Evolutionary conservation across 2,888 invertebrate species (phyloP), one percentile per base, ranked within the genome.

Genomic region (Drosophila tanythrix): DNA sequence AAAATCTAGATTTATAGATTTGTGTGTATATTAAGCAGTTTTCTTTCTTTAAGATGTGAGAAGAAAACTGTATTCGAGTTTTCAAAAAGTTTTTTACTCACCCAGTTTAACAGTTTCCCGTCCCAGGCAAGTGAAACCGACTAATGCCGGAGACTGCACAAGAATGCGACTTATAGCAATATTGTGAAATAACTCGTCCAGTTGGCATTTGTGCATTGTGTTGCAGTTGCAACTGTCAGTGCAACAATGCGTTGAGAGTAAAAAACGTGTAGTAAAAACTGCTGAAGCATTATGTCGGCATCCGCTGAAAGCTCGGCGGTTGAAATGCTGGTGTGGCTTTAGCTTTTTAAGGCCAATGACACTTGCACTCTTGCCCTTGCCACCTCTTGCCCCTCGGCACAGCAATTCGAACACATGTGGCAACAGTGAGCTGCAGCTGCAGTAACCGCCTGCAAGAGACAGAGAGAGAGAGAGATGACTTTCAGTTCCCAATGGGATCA

Each of bases 281-380:
- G 83, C 83, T 86, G 86, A 83, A 71, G 86, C 86, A 80, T 85
- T 75, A 71, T 64, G 73, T 70, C 63, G 74, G 64, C 72, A 82
- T 69, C 69, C 67, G 59, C 25, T 74, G 56, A 65, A 59, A 63
- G 62, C 55, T 63, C 56, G 31, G 70, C 61, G 66, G 70, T 53
- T 75, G 67, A 51, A 60, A 62, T 62, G 66, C 53, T 36, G 29
- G 40, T 59, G 69, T 55, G 52, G 52, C 40, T 53, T 70, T 61
- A 64, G 63, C 63, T 71, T 68, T 67, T 70, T 67, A 70, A 65
- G 86, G 88, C 74, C 86, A 86, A 89, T 84, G 88, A 87, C 86
- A 80, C 71, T 74, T 70, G 70, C 61, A 71, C 73, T 57, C 70
- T 65, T 58, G 27, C 38, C 43, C 31, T 13, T 36, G 8, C 36